A percentile compares a stretch with the other conserved stretches of the same genome.
These are phyloP conservation scores for Lutjanus campechanus DNA, from an alignment of 2,797 vertebrate genomes.

Conservation along the genomic window DNA sequence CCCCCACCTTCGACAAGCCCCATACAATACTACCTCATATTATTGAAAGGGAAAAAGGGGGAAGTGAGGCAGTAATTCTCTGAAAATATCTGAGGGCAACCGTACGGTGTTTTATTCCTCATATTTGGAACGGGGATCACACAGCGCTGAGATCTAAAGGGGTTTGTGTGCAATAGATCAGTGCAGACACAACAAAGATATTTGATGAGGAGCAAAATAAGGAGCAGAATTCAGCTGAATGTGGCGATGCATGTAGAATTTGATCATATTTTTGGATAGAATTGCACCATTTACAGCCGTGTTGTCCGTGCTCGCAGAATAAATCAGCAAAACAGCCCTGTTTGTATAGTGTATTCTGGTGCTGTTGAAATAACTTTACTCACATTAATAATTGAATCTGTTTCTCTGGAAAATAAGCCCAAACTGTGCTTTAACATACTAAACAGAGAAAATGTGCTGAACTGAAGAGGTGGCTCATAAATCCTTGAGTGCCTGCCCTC, in stretches of 20 bases:
- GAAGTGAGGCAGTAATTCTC: slow-evolving; percentile 75
- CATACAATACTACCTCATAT: slow-evolving; percentile 79
- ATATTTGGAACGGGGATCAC: slow-evolving; percentile 63
- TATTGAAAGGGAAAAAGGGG: slow-evolving; percentile 71
- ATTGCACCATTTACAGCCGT: slow-evolving; percentile 48
- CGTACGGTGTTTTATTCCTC: slow-evolving; percentile 63
- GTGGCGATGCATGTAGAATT: slow-evolving; percentile 39
- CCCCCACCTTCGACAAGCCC: slow-evolving; percentile 77
- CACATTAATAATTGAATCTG: slow-evolving; percentile 76
- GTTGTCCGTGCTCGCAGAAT: slow-evolving; percentile 30
- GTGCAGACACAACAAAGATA: slow-evolving; percentile 64
- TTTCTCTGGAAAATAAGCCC: slow-evolving; percentile 65
- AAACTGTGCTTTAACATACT: slow-evolving; percentile 62
- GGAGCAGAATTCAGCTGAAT: slow-evolving; percentile 46
- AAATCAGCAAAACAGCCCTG: slow-evolving; percentile 61
- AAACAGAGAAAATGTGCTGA: slow-evolving; percentile 60
- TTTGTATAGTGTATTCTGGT: slow-evolving; percentile 54
- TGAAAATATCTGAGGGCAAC: slow-evolving; percentile 76
- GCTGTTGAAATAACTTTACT: slow-evolving; percentile 61
- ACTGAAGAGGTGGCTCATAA: slow-evolving; percentile 59
- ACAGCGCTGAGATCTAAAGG: slow-evolving; percentile 63
- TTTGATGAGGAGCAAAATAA: slow-evolving; percentile 64
- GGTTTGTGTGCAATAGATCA: slow-evolving; percentile 46
- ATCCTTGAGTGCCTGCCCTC: slow-evolving; percentile 64
- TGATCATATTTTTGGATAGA: slow-evolving; percentile 52